Evolutionary conservation across 2,113 vertebrate species (phyloP).

Genomic region (Cheilinus undulatus): DNA sequence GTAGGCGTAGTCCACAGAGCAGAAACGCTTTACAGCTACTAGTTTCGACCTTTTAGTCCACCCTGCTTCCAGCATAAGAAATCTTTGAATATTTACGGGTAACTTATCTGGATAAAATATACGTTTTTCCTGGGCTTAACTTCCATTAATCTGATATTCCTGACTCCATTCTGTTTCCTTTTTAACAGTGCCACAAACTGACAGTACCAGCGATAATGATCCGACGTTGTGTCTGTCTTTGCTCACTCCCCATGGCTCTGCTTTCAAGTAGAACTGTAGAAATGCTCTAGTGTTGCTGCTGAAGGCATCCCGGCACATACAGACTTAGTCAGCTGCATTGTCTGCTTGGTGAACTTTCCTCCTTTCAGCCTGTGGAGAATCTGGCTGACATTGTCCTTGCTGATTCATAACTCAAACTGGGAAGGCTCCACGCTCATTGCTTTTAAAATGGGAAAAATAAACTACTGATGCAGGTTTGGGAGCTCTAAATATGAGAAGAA

Average conservation of each 20-base stretch:
- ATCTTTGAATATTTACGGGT: no score
- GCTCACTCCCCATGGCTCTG: constrained; percentile 38
- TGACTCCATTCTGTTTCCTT: not conserved
- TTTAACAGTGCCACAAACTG: constrained; percentile 45
- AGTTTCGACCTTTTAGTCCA: constrained; percentile 1
- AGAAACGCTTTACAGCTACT: not conserved
- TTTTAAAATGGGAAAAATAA: no score
- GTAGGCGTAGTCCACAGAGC: not conserved
- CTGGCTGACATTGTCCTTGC: no score
- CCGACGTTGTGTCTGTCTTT: constrained; percentile 11
- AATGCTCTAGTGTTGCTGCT: not conserved
- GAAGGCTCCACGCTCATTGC: not conserved
- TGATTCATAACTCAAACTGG: constrained; percentile 28
- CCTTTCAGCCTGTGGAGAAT: constrained; percentile 9
- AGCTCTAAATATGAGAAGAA: not conserved
- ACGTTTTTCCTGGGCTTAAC: not conserved
- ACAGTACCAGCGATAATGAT: constrained; percentile 20
- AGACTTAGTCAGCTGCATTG: not conserved
- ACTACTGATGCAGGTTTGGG: not conserved
- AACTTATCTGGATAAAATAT: no score
- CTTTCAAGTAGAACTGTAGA: constrained; percentile 22
- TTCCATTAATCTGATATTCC: not conserved
- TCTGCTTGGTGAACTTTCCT: not conserved
- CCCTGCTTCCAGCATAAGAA: no score
- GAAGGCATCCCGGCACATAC: not conserved